Percentiles rank a stretch among this genome's conserved stretches.
These are phyloP conservation scores for Tenthredo scrophulariae DNA, from an alignment of 2,888 invertebrate genomes.

Conservation along the genomic window DNA sequence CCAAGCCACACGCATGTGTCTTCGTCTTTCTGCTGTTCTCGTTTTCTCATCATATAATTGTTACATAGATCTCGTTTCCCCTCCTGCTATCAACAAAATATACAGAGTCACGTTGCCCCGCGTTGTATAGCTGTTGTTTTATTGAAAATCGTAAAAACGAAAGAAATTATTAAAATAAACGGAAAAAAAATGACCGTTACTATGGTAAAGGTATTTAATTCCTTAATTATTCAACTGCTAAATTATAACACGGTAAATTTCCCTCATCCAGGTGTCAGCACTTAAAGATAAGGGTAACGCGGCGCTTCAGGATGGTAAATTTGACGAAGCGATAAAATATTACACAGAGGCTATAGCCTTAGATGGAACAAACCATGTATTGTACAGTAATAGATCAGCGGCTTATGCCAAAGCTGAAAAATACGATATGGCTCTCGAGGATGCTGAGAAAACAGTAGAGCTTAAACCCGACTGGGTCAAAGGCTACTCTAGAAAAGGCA, in stretches of 20 bases:
- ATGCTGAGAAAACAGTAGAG: conserved; percentile 91
- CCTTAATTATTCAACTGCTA: not conserved
- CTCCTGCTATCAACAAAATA: not conserved
- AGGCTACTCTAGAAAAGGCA: conserved; percentile 93
- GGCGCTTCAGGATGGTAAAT: conserved; percentile 88
- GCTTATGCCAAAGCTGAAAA: conserved; percentile 91
- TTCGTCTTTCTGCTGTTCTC: not conserved
- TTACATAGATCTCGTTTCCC: not conserved
- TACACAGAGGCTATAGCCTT: conserved; percentile 91
- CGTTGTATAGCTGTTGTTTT: not conserved
- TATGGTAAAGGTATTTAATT: not conserved
- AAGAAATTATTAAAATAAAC: not conserved
- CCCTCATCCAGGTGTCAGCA: conserved; percentile 83
- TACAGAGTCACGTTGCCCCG: conserved; percentile 12
- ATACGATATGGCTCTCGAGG: conserved; percentile 87
- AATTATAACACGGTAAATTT: not conserved
- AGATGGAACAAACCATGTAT: conserved; percentile 91
- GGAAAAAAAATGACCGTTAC: conserved; percentile 30
- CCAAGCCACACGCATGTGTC: not conserved
- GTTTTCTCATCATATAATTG: conserved; percentile 2
- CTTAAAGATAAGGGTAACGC: conserved; percentile 94
- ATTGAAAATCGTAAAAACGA: not conserved
- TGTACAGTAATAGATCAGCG: conserved; percentile 95
- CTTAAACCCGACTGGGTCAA: conserved; percentile 93
- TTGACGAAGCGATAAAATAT: conserved; percentile 87